Evolutionary conservation across 2,888 invertebrate species (phyloP).

Genomic region (Zeuzera pyrina): DNA sequence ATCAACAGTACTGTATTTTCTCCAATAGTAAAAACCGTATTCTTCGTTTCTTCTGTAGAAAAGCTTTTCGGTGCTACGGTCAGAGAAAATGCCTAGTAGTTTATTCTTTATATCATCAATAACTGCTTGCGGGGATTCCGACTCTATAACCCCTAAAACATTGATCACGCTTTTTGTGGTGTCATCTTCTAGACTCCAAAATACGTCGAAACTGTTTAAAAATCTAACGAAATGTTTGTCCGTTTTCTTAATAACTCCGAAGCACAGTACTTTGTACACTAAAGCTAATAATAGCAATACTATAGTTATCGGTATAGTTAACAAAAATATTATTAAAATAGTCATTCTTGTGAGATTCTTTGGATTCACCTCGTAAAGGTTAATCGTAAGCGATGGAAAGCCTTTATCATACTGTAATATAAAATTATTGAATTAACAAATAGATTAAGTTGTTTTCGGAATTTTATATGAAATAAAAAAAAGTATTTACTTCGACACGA

Average conservation of each 20-base stretch:
- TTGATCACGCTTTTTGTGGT: conserved; percentile 58
- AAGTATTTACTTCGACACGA: conserved; percentile 18
- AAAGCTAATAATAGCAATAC: conserved; percentile 23
- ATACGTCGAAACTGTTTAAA: conserved; percentile 64
- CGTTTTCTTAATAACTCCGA: conserved; percentile 27
- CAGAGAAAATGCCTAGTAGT: conserved; percentile 21
- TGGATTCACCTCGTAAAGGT: conserved; percentile 12
- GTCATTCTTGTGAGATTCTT: conserved; percentile 17
- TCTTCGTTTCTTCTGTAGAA: conserved; percentile 49
- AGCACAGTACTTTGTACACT: conserved; percentile 34
- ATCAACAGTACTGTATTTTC: conserved; percentile 36
- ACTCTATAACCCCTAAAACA: conserved; percentile 56
- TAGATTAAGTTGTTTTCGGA: too few species aligned
- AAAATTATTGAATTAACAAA: too few species aligned
- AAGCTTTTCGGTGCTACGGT: conserved; percentile 39
- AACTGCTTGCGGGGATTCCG: conserved; percentile 26
- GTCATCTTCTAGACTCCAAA: conserved; percentile 68
- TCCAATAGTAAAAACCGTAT: conserved; percentile 69
- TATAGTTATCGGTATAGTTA: conserved; percentile 25
- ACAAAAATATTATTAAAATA: conserved; percentile 20
- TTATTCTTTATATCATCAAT: conserved; percentile 30
- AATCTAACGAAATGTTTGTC: conserved; percentile 52
- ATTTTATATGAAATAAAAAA: too few species aligned
- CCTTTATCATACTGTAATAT: conserved; percentile 17
- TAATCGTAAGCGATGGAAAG: conserved; percentile 13